phyloP scores from a whole-genome alignment of 2,888 invertebrate species.

The Oligia fasciuncula region DNA sequence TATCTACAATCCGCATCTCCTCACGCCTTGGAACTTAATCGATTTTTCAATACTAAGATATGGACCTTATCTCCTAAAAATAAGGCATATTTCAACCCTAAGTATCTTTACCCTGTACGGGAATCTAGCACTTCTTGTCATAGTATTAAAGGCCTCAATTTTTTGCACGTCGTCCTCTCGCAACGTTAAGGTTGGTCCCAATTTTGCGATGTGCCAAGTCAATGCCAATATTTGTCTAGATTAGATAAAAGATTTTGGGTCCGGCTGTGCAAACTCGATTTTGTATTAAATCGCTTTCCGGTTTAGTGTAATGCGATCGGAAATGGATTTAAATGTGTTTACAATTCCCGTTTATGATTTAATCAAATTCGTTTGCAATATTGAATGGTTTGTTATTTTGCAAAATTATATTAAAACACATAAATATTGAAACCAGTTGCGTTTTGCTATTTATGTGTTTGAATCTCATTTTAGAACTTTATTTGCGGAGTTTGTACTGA shows the following conservation, averaged over 20 bases:
- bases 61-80: slow-evolving; percentile 73
- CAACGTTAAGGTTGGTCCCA: slow-evolving; percentile 64
- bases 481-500: slow-evolving; percentile 21
- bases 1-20: slow-evolving; percentile 82
- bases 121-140: slow-evolving; percentile 65
- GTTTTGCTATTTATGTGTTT: slow-evolving; percentile 42
- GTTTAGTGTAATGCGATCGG: slow-evolving; percentile 65
- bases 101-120: slow-evolving; percentile 53
- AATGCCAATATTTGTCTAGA: slow-evolving; percentile 83
- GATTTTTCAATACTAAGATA: slow-evolving; percentile 73
- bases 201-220: slow-evolving; percentile 78
- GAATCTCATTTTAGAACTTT: slow-evolving; percentile 36
- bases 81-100: slow-evolving; percentile 71
- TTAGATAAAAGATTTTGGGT: slow-evolving; percentile 79
- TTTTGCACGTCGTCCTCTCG: slow-evolving; percentile 44
- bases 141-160: slow-evolving; percentile 64
- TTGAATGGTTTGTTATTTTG: slow-evolving; percentile 22
- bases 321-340: slow-evolving; percentile 63
- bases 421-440: slow-evolving; percentile 31
- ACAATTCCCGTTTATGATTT: slow-evolving; percentile 49
- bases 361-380: slow-evolving; percentile 47
- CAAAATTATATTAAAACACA: slow-evolving; percentile 47
- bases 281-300: slow-evolving; percentile 70
- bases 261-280: slow-evolving; percentile 69
- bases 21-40: slow-evolving; percentile 75